phyloP scores from a whole-genome alignment of 2,797 vertebrate genomes.

The Dicrostonyx torquatus region DNA sequence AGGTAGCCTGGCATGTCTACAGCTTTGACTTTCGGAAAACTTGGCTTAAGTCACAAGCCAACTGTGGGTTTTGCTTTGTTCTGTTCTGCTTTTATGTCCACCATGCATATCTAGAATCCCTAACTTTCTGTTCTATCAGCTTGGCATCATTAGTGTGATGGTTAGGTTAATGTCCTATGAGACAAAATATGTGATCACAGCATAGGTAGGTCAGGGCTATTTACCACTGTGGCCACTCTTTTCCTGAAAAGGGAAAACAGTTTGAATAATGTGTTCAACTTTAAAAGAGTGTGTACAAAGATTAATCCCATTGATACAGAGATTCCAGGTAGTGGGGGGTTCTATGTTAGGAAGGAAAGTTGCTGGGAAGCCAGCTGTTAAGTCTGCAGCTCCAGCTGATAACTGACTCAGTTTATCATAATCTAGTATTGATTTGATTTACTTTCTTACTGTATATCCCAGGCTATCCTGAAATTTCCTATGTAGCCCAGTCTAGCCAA shows the following conservation, averaged over 20 bases:
- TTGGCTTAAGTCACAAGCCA: conserved; percentile 1
- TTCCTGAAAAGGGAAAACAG: conserved; percentile 1
- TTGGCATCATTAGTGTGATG: conserved; percentile 16
- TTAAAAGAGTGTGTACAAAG: not conserved
- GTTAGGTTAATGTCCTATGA: not conserved
- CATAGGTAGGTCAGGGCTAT: conserved; percentile 4
- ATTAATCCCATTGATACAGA: not conserved
- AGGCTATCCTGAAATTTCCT: not conserved
- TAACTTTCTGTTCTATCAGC: not conserved
- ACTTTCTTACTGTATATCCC: not conserved
- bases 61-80: not conserved
- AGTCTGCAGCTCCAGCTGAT: not conserved
- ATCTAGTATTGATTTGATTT: not conserved
- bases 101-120: not conserved
- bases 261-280: not conserved
- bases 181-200: conserved; percentile 38
- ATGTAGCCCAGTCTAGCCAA: not conserved
- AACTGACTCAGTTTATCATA: not conserved
- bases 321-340: not conserved
- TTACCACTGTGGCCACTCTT: conserved; percentile 22
- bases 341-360: not conserved
- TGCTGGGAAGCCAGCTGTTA: not conserved
- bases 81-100: conserved; percentile 25
- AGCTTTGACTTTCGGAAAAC: conserved; percentile 60
- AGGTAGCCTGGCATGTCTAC: not conserved